phyloP scores from a whole-genome alignment of 2,888 invertebrate species.

The Nowickia ferox region DNA sequence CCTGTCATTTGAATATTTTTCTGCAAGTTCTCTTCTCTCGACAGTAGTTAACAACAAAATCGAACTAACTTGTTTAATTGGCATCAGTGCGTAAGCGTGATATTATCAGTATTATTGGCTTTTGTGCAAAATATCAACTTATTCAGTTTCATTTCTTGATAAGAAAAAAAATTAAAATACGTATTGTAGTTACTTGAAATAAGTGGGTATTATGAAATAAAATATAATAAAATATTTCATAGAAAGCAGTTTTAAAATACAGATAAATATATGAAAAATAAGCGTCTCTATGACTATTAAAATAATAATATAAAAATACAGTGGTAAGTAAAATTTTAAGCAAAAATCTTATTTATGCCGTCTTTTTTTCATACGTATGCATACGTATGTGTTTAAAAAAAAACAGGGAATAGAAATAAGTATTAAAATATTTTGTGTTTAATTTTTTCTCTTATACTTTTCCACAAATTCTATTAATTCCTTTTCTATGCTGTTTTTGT shows the following conservation, averaged over 20 bases:
- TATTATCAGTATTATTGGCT: not conserved
- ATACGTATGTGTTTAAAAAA: no score
- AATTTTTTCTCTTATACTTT: not conserved
- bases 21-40: no score
- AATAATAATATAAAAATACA: no score
- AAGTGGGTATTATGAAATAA: not conserved
- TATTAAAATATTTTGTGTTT: not conserved
- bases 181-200: not conserved
- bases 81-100: not conserved
- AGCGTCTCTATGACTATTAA: no score
- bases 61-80: not conserved
- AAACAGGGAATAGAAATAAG: no score
- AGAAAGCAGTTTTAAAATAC: not conserved
- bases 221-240: not conserved
- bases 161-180: conserved; percentile 19
- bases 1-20: no score
- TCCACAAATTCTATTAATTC: not conserved
- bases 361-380: no score
- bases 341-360: no score
- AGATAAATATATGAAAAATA: no score
- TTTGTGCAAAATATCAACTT: conserved; percentile 15
- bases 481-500: not conserved
- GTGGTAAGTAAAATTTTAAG: no score
- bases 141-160: conserved; percentile 29
- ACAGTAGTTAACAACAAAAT: not conserved